These are phyloP conservation scores for Dorcus hopei DNA, from an alignment of 2,888 invertebrate genomes.

Conservation along the genomic window DNA sequence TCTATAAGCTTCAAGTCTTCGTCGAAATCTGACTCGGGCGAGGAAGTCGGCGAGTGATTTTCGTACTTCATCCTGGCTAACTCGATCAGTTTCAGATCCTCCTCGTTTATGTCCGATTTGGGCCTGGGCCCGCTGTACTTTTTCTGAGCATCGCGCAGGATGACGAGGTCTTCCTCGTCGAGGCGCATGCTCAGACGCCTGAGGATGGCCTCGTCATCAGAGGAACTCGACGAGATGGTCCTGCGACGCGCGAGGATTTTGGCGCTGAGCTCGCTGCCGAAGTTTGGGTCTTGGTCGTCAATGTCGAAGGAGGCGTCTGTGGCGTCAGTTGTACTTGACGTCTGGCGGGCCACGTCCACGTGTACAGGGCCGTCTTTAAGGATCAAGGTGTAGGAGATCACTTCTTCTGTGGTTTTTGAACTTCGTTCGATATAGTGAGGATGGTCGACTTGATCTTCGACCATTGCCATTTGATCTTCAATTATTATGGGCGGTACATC, in stretches of 20 bases:
- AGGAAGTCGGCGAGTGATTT: not conserved
- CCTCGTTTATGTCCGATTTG: constrained; percentile 36
- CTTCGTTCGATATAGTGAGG: not conserved
- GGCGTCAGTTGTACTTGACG: not conserved
- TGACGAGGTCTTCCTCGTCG: constrained; percentile 7
- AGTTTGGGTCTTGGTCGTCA: constrained; percentile 11
- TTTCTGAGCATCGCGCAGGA: constrained; percentile 5
- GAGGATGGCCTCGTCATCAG: constrained; percentile 10
- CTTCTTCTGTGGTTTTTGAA: not conserved
- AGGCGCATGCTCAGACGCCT: constrained; percentile 7
- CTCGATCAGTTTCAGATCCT: constrained; percentile 34
- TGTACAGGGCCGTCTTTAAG: not conserved
- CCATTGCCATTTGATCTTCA: too few species aligned
- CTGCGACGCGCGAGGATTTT: not conserved
- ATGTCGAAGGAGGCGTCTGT: not conserved
- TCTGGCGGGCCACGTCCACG: not conserved
- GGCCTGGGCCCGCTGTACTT: constrained; percentile 18
- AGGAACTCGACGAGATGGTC: constrained; percentile 5
- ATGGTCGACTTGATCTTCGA: too few species aligned
- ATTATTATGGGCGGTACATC: too few species aligned
- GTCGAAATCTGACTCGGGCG: not conserved
- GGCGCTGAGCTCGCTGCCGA: constrained; percentile 8
- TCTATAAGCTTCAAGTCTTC: not conserved
- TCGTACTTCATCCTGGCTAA: constrained; percentile 27
- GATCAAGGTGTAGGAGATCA: not conserved